Evolutionary conservation across 2,797 vertebrate genomes (phyloP).

Genomic region (Zenarchopterus dispar): DNA sequence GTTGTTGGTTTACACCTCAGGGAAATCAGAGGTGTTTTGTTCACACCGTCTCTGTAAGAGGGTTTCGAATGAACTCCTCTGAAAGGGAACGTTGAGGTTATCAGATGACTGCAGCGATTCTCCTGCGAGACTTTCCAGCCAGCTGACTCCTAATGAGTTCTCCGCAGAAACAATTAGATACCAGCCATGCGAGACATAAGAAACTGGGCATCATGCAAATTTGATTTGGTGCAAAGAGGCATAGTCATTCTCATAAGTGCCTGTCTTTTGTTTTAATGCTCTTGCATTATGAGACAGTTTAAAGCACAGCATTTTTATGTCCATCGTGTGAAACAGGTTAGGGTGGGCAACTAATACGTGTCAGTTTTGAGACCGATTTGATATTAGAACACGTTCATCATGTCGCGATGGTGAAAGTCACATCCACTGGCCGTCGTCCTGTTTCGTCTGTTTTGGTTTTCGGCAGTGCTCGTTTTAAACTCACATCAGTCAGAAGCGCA

Average conservation of each 20-base stretch:
- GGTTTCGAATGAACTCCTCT: slow-evolving; percentile 57
- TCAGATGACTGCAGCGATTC: slow-evolving; percentile 73
- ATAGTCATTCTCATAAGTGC: slow-evolving; percentile 53
- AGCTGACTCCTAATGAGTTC: slow-evolving; percentile 87
- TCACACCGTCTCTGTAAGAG: slow-evolving; percentile 51
- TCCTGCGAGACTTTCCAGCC: slow-evolving; percentile 81
- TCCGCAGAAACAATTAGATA: slow-evolving; percentile 87
- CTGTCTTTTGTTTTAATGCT: slow-evolving; percentile 36
- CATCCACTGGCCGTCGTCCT: slow-evolving; percentile 12
- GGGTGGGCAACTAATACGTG: slow-evolving; percentile 21
- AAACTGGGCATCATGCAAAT: slow-evolving; percentile 78
- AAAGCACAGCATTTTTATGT: slow-evolving; percentile 25
- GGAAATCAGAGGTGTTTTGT: slow-evolving; percentile 70
- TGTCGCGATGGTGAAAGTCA: slow-evolving; percentile 7
- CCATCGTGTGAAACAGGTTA: not conserved
- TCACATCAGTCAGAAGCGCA: slow-evolving; percentile 40
- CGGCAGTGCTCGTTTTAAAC: slow-evolving; percentile 29
- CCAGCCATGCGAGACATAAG: slow-evolving; percentile 79
- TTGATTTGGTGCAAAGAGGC: slow-evolving; percentile 76
- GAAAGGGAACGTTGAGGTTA: slow-evolving; percentile 66
- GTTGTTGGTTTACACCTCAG: slow-evolving; percentile 39
- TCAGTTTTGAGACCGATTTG: not conserved
- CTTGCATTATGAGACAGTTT: slow-evolving; percentile 25
- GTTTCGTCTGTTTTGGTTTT: slow-evolving; percentile 21
- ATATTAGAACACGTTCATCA: slow-evolving; percentile 9